Evolutionary conservation across 2,888 invertebrate genomes (phyloP).

Genomic region (Halocaridina rubra): DNA sequence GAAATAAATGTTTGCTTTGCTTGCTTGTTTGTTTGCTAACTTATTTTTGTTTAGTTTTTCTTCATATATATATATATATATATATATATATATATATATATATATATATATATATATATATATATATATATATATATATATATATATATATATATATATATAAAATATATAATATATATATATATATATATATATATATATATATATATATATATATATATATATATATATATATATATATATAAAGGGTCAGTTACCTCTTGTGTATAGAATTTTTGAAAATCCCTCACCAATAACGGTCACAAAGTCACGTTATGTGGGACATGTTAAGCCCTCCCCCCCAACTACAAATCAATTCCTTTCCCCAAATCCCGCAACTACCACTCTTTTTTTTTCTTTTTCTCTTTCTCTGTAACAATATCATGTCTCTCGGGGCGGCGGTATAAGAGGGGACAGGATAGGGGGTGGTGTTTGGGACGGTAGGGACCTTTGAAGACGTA

Average conservation of each 20-base stretch:
- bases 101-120: slow-evolving; percentile 23
- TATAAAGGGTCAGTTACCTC: not conserved
- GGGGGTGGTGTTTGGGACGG: not conserved
- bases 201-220: not conserved
- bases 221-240: not conserved
- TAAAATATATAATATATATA: not conserved
- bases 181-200: not conserved
- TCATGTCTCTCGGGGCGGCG: slow-evolving; percentile 7
- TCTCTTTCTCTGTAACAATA: too few relatives aligned
- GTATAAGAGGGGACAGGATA: not conserved
- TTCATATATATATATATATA: slow-evolving; percentile 20
- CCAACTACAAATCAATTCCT: slow-evolving; percentile 29
- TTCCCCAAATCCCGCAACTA: not conserved
- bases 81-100: slow-evolving; percentile 1
- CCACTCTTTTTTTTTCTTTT: too few relatives aligned
- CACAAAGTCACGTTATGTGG: not conserved
- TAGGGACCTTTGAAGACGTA: not conserved
- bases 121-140: not conserved
- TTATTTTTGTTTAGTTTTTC: too few relatives aligned
- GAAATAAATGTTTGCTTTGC: too few relatives aligned
- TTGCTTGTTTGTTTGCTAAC: too few relatives aligned
- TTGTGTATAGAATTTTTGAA: not conserved
- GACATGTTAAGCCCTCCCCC: not conserved
- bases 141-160: not conserved
- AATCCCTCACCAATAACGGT: not conserved